Conservation (phyloP, 1,140 invertebrate genomes). For the Cydia fagiglandana region DNA sequence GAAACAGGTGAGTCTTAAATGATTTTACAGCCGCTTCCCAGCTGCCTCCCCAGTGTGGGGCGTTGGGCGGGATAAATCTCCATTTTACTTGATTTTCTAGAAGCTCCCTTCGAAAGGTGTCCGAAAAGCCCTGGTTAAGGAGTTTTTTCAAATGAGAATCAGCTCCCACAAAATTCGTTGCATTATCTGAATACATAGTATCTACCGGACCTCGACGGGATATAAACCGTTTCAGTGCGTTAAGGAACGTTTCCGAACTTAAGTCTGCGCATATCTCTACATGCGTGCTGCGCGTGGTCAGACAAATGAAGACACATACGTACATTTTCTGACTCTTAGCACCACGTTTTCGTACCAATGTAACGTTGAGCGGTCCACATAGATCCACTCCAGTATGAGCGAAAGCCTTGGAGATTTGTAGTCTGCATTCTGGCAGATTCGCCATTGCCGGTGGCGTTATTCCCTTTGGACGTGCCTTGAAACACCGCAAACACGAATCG, state of each 20-base stretch:
- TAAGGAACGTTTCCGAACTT: conserved; percentile 48
- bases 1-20: conserved; percentile 51
- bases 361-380: conserved; percentile 53
- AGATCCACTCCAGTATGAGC: conserved; percentile 49
- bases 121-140: neutral
- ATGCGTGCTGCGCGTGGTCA: conserved; percentile 59
- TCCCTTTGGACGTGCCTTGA: conserved; percentile 33
- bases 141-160: neutral
- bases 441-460: conserved; percentile 3
- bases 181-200: neutral
- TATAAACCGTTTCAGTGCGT: conserved; percentile 36
- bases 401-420: too few relatives aligned
- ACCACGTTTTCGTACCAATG: conserved; percentile 35
- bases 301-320: conserved; percentile 60
- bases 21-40: conserved; percentile 39
- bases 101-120: conserved; percentile 24
- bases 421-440: too few relatives aligned
- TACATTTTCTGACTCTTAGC: conserved; percentile 49
- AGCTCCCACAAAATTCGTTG: neutral
- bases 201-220: neutral
- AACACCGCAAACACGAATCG: conserved; percentile 39
- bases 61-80: conserved; percentile 43
- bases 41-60: conserved; percentile 46
- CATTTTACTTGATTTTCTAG: conserved; percentile 21
- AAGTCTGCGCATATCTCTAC: conserved; percentile 58